Conservation (phyloP, 1,140 invertebrate genomes). For the Adelges cooleyi region DNA sequence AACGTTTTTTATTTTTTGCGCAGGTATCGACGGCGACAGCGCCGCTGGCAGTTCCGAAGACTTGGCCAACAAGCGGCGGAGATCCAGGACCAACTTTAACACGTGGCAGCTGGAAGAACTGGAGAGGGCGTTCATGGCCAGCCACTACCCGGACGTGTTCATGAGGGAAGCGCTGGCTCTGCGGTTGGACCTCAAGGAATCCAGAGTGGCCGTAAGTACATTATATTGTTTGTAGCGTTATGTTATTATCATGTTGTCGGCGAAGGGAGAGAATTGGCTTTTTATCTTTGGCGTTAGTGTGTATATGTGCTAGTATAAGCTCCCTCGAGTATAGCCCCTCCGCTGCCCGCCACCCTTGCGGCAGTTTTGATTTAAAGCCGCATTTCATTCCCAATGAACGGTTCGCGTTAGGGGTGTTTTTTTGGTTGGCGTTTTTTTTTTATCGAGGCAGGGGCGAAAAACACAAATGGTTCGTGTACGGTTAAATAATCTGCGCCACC, state of each 20-base stretch:
- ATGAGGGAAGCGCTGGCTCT: constrained; percentile 93
- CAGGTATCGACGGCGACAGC: neutral
- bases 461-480: constrained; percentile 19
- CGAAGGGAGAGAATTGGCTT: neutral
- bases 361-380: constrained; percentile 22
- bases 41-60: constrained; percentile 33
- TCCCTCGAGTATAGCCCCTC: constrained; percentile 14
- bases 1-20: too few relatives aligned
- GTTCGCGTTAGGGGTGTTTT: neutral
- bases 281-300: neutral
- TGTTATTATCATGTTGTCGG: neutral
- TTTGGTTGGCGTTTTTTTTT: constrained; percentile 3
- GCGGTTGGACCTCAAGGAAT: constrained; percentile 92
- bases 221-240: neutral
- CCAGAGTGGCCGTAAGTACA: constrained; percentile 86
- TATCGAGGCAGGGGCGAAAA: neutral
- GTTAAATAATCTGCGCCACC: constrained; percentile 26
- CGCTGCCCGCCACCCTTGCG: neutral
- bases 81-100: constrained; percentile 96
- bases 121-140: constrained; percentile 88
- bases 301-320: neutral
- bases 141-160: constrained; percentile 97
- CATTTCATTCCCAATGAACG: neutral
- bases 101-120: constrained; percentile 98
- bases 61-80: constrained; percentile 52